Evolutionary conservation across 2,888 invertebrate genomes (phyloP).

Genomic region (Chrysotoxum bicinctum): DNA sequence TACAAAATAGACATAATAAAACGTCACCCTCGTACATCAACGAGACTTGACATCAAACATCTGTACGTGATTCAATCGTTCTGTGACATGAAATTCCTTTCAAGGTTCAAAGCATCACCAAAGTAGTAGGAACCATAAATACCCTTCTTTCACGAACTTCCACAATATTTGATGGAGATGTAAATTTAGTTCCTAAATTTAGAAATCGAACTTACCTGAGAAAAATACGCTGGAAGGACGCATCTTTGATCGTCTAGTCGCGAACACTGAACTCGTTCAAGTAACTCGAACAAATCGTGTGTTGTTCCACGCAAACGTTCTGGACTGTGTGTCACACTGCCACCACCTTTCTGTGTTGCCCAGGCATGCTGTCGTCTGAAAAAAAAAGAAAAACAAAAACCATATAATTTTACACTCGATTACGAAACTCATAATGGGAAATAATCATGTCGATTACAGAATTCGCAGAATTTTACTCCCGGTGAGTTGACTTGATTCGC

Average conservation of each 20-base stretch:
- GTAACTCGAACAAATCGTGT: slow-evolving; percentile 93
- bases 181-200: not conserved
- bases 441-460: too few relatives aligned
- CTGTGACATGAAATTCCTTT: slow-evolving; percentile 53
- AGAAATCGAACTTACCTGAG: slow-evolving; percentile 86
- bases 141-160: not conserved
- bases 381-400: slow-evolving; percentile 53
- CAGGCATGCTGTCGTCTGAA: slow-evolving; percentile 87
- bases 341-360: slow-evolving; percentile 76
- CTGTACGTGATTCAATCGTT: slow-evolving; percentile 34
- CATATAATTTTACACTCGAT: slow-evolving; percentile 41
- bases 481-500: too few relatives aligned
- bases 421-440: slow-evolving; percentile 38
- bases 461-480: too few relatives aligned
- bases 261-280: slow-evolving; percentile 96
- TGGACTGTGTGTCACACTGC: slow-evolving; percentile 80
- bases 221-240: slow-evolving; percentile 94
- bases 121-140: slow-evolving; percentile 13
- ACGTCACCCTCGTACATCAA: slow-evolving; percentile 46
- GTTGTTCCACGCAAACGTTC: slow-evolving; percentile 83
- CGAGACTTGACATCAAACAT: slow-evolving; percentile 42
- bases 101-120: slow-evolving; percentile 28
- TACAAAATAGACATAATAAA: slow-evolving; percentile 20
- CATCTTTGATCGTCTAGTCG: slow-evolving; percentile 98
- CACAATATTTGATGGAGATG: not conserved